phyloP scores from a whole-genome alignment of 2,797 vertebrate species.

The Chelonia mydas region DNA sequence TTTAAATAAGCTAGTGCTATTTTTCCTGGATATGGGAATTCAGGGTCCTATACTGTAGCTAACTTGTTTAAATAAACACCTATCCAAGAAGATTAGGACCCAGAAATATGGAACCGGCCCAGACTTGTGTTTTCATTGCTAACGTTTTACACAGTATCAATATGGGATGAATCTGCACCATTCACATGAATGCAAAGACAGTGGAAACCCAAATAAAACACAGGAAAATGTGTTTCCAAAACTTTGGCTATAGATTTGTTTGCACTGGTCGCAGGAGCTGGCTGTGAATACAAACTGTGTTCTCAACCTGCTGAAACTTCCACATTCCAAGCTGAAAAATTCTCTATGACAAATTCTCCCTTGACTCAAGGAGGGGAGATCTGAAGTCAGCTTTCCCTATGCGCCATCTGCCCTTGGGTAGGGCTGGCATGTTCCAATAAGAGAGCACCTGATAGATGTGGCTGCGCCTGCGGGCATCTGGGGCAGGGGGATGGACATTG shows the following conservation, averaged over 20 bases:
- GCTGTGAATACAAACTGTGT: conserved; percentile 72
- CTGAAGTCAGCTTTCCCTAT: neutral
- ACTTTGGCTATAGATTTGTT: conserved; percentile 61
- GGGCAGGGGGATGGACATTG: neutral
- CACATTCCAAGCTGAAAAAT: neutral
- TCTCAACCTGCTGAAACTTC: conserved; percentile 9
- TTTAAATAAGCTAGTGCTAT: neutral
- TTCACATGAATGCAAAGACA: conserved; percentile 64
- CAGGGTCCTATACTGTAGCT: neutral
- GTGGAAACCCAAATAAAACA: conserved; percentile 76
- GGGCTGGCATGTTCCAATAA: neutral
- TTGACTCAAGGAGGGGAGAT: rapidly evolving
- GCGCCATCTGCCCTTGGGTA: neutral
- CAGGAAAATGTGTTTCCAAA: conserved; percentile 71
- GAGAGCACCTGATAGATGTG: neutral
- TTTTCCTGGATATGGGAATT: neutral
- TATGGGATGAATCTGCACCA: conserved; percentile 63
- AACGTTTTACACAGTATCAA: neutral
- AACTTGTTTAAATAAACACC: conserved; percentile 10
- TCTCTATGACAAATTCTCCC: neutral
- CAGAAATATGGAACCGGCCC: neutral
- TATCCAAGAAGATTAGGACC: neutral
- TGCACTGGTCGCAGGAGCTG: conserved; percentile 29
- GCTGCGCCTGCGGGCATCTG: neutral
- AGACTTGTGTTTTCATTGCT: conserved; percentile 5